Percentiles rank a stretch among this genome's conserved stretches.
phyloP scores from a whole-genome alignment of 2,888 invertebrate species.

The Eurois occulta region DNA sequence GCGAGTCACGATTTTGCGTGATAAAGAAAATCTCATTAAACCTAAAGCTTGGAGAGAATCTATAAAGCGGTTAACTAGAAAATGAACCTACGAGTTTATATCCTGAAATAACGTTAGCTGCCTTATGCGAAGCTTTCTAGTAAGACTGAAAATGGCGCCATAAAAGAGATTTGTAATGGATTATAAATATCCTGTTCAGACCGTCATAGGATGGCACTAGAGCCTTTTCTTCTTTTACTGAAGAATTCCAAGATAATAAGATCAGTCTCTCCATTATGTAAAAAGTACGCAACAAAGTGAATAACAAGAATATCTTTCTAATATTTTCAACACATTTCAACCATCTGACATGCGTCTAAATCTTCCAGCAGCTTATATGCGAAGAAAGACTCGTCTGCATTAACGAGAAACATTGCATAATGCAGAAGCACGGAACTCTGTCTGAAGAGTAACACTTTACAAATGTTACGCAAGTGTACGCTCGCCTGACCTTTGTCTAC shows the following conservation, averaged over 20 bases:
- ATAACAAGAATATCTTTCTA: conserved; percentile 3
- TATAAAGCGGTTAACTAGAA: conserved; percentile 37
- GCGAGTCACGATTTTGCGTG: conserved; percentile 37
- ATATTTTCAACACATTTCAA: conserved; percentile 25
- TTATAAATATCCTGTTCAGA: conserved; percentile 32
- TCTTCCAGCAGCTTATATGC: conserved; percentile 21
- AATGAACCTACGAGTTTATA: conserved; percentile 36
- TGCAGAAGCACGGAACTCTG: conserved; percentile 70
- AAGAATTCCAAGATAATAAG: conserved; percentile 5
- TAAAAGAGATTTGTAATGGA: conserved; percentile 22
- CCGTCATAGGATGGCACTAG: neutral
- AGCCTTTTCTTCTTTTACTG: neutral
- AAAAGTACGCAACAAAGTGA: conserved; percentile 19
- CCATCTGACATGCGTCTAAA: conserved; percentile 32
- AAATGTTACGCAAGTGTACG: conserved; percentile 72
- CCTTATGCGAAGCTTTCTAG: conserved; percentile 30
- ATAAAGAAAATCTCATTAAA: conserved; percentile 57
- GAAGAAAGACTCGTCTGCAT: conserved; percentile 47
- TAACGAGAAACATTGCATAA: conserved; percentile 67
- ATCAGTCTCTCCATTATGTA: conserved; percentile 13
- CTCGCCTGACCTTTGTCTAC: conserved; percentile 78
- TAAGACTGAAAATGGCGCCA: conserved; percentile 7
- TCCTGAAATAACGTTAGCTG: conserved; percentile 18
- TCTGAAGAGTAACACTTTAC: conserved; percentile 63
- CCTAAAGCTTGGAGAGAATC: conserved; percentile 26